Conservation (phyloP, 23 tunicate species). For the Corella eumyota region DNA sequence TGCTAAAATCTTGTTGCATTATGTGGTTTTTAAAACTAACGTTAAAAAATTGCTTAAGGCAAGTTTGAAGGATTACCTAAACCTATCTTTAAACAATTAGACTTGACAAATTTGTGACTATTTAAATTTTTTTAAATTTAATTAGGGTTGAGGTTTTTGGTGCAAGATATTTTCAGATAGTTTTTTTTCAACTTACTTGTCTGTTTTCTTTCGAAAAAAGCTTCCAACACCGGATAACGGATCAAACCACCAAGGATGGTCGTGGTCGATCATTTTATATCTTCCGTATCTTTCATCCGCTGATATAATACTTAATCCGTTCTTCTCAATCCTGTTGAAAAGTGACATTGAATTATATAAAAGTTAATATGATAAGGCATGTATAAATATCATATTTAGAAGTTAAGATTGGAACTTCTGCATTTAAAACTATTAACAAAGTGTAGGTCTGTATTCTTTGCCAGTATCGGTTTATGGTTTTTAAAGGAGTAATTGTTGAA, state of each 20-base stretch:
- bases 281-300: conserved; percentile 52
- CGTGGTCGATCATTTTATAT: conserved; percentile 93
- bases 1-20: too few relatives aligned
- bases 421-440: too few relatives aligned
- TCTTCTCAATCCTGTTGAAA: conserved; percentile 33
- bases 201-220: conserved; percentile 3
- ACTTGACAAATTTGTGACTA: background rate
- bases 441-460: too few relatives aligned
- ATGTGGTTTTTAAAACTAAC: too few relatives aligned
- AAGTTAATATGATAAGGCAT: too few relatives aligned
- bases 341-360: too few relatives aligned
- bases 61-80: too few relatives aligned
- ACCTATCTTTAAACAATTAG: too few relatives aligned
- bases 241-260: conserved; percentile 97
- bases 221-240: conserved; percentile 69
- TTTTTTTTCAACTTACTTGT: background rate
- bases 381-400: background rate
- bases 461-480: too few relatives aligned
- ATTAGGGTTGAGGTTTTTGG: background rate
- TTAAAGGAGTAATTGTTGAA: too few relatives aligned
- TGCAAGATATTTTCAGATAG: background rate
- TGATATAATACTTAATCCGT: conserved; percentile 14
- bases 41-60: too few relatives aligned
- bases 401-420: background rate
- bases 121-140: background rate